Percentiles rank a stretch among this genome's conserved stretches.
Evolutionary conservation across 2,888 invertebrate species (phyloP).

Genomic region (Cremastinae sp.): DNA sequence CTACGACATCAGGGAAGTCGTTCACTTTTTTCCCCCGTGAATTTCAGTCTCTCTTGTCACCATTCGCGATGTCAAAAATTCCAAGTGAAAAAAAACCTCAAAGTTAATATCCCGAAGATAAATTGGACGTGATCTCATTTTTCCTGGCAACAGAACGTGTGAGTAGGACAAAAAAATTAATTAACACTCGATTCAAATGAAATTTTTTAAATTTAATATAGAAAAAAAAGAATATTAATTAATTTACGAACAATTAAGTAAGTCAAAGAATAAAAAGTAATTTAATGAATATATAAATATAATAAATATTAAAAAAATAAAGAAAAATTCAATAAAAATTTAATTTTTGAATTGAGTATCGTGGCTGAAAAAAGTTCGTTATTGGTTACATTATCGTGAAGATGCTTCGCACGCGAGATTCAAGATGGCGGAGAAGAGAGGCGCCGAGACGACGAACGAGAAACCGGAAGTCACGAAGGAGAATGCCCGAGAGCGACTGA

Average conservation of each 20-base stretch:
- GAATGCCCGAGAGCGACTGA: conserved; percentile 60
- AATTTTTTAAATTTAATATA: too few relatives aligned
- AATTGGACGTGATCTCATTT: conserved; percentile 30
- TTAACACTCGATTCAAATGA: conserved; percentile 15
- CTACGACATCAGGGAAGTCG: background rate
- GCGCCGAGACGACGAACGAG: conserved; percentile 26
- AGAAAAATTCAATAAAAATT: too few relatives aligned
- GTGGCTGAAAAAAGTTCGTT: conserved; percentile 6
- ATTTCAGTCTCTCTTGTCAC: background rate
- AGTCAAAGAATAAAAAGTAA: too few relatives aligned
- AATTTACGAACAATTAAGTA: too few relatives aligned
- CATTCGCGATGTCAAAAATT: conserved; percentile 48
- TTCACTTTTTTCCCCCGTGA: conserved; percentile 9
- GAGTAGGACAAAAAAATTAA: conserved; percentile 15
- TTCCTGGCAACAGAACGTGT: conserved; percentile 36
- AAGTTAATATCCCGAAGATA: background rate
- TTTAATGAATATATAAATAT: too few relatives aligned
- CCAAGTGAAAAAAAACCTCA: conserved; percentile 13
- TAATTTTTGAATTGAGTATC: too few relatives aligned
- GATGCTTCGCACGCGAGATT: conserved; percentile 28
- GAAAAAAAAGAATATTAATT: too few relatives aligned
- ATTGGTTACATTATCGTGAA: background rate
- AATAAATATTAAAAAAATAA: too few relatives aligned
- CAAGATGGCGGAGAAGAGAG: conserved; percentile 46
- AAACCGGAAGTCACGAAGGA: conserved; percentile 23